Percentiles rank a stretch among this genome's conserved stretches.
phyloP scores from a whole-genome alignment of 1,140 invertebrate species.

The Psilanteris sp. region DNA sequence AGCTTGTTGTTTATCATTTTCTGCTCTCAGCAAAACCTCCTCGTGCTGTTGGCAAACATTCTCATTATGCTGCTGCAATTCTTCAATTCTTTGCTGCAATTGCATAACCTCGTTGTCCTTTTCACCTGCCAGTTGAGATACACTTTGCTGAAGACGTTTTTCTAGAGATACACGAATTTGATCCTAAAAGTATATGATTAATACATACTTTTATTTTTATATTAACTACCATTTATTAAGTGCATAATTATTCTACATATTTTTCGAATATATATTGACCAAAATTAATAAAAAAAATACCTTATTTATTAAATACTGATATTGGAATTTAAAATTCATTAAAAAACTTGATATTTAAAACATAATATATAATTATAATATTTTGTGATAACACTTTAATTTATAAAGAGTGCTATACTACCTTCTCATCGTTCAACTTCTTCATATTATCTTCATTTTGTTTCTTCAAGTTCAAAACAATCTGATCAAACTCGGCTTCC shows the following conservation, averaged over 20 bases:
- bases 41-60: slow-evolving; percentile 90
- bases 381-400: no score
- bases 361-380: no score
- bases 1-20: slow-evolving; percentile 94
- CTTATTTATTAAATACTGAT: no score
- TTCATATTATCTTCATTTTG: slow-evolving; percentile 86
- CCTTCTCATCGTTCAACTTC: slow-evolving; percentile 89
- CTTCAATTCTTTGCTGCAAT: slow-evolving; percentile 86
- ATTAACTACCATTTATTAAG: no score
- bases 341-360: no score
- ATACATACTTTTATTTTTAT: no score
- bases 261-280: no score
- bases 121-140: slow-evolving; percentile 85
- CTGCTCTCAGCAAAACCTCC: slow-evolving; percentile 88
- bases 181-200: slow-evolving; percentile 79
- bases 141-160: slow-evolving; percentile 86
- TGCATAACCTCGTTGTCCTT: slow-evolving; percentile 88
- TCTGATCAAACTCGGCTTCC: slow-evolving; percentile 88
- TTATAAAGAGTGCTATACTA: no score
- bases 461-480: slow-evolving; percentile 85
- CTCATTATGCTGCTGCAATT: slow-evolving; percentile 87
- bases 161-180: slow-evolving; percentile 86
- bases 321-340: no score
- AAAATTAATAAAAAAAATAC: no score
- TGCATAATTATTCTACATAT: no score